phyloP scores from a whole-genome alignment of 2,113 vertebrate genomes.

The Campylomormyrus tamandua region DNA sequence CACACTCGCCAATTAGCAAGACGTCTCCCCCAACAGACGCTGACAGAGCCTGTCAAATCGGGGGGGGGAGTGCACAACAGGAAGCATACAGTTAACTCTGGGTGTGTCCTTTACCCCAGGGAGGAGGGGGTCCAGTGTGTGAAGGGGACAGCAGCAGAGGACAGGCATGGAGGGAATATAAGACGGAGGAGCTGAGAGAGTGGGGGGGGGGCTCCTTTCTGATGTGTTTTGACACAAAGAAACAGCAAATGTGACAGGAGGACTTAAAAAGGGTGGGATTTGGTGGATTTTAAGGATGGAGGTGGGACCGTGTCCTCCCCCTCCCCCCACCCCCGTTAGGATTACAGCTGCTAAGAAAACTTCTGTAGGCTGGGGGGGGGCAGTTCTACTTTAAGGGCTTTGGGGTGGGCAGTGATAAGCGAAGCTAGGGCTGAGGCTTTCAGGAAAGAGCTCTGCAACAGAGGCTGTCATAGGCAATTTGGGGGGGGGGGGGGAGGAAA shows the following conservation, averaged over 20 bases:
- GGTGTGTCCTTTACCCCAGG: not conserved
- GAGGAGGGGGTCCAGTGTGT: not conserved
- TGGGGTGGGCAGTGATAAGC: not conserved
- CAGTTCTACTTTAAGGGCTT: not conserved
- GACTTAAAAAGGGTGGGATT: constrained; percentile 56
- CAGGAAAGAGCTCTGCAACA: not conserved
- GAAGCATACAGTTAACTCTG: constrained; percentile 19
- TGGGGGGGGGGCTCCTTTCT: constrained; percentile 48
- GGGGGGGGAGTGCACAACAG: not conserved
- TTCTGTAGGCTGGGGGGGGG: not conserved
- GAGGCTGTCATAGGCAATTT: not conserved
- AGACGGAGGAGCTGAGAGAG: no score
- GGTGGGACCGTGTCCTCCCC: not conserved
- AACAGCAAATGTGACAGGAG: constrained; percentile 63
- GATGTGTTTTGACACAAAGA: constrained; percentile 66
- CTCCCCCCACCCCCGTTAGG: not conserved
- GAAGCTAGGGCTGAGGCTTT: not conserved
- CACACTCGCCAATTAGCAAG: constrained; percentile 61
- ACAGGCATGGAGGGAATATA: constrained; percentile 18
- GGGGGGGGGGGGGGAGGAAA: not conserved
- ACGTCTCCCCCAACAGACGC: constrained; percentile 49
- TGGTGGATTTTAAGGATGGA: not conserved
- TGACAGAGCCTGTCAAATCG: not conserved
- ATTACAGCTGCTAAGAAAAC: not conserved
- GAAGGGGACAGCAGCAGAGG: constrained; percentile 38